Evolutionary conservation across 2,113 vertebrate species (phyloP).

Genomic region (Turdus rufiventris): DNA sequence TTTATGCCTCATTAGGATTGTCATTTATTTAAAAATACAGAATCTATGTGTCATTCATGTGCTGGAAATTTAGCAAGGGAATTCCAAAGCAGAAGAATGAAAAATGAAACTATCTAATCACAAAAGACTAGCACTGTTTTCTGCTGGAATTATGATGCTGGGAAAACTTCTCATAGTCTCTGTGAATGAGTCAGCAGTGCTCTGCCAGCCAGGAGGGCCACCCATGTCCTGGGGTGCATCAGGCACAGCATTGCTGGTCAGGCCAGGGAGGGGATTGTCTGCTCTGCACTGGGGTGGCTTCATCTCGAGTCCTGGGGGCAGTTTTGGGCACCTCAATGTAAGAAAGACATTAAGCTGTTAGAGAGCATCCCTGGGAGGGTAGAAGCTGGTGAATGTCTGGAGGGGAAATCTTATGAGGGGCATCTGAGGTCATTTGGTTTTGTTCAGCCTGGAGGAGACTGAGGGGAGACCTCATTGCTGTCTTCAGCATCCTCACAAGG

Average conservation of each 20-base stretch:
- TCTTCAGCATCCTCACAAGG: neutral
- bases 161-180: neutral
- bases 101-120: neutral
- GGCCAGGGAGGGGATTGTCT: neutral
- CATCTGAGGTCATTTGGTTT: neutral
- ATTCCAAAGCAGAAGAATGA: neutral
- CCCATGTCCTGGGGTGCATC: neutral
- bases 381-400: neutral
- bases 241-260: fast-evolving
- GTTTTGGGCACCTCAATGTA: neutral
- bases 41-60: neutral
- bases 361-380: neutral
- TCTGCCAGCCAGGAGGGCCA: neutral
- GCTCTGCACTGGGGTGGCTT: neutral
- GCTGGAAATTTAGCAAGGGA: neutral
- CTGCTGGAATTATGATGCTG: neutral
- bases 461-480: neutral
- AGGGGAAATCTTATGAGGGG: neutral
- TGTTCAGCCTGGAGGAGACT: neutral
- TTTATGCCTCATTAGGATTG: neutral
- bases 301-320: neutral
- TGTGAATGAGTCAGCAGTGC: neutral
- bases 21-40: fast-evolving
- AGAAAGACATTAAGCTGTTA: neutral
- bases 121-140: neutral